Conservation (phyloP, 2,113 vertebrate genomes). For the Chloropsis cyanopogon region DNA sequence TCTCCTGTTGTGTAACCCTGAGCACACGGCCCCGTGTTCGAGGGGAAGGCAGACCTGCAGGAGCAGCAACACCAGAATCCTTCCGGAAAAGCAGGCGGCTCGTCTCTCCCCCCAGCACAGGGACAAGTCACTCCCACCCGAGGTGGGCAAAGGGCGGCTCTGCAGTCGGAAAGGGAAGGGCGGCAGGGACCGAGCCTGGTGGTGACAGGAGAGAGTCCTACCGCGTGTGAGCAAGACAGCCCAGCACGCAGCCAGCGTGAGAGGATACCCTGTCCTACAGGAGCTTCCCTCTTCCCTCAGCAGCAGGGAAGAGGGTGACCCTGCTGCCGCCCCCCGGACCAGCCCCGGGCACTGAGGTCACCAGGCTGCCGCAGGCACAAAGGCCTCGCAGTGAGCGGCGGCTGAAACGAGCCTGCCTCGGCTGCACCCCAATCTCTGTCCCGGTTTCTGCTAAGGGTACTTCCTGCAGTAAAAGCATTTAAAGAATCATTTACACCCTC, state of each 20-base stretch:
- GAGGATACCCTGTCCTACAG: background rate
- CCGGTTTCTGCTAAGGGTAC: background rate
- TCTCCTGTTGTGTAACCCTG: background rate
- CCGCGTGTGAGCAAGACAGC: accelerated
- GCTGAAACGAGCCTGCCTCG: background rate
- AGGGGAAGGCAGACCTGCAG: background rate
- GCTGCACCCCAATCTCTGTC: background rate
- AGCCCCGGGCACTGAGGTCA: accelerated
- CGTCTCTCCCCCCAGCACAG: background rate
- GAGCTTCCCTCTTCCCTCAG: background rate
- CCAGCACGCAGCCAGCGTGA: accelerated
- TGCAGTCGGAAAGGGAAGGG: background rate
- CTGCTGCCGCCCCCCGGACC: background rate
- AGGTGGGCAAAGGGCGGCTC: background rate
- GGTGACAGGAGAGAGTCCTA: background rate
- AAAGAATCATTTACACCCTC: background rate
- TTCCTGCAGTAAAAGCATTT: background rate
- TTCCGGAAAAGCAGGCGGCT: background rate
- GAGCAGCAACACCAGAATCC: background rate
- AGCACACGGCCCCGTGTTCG: accelerated
- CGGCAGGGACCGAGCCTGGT: accelerated
- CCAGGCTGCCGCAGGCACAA: background rate
- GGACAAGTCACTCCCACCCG: background rate
- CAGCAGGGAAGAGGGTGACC: background rate
- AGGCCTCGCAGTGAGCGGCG: accelerated